phyloP scores from a whole-genome alignment of 1,140 invertebrate species.

The Drosophila kanapiae region DNA sequence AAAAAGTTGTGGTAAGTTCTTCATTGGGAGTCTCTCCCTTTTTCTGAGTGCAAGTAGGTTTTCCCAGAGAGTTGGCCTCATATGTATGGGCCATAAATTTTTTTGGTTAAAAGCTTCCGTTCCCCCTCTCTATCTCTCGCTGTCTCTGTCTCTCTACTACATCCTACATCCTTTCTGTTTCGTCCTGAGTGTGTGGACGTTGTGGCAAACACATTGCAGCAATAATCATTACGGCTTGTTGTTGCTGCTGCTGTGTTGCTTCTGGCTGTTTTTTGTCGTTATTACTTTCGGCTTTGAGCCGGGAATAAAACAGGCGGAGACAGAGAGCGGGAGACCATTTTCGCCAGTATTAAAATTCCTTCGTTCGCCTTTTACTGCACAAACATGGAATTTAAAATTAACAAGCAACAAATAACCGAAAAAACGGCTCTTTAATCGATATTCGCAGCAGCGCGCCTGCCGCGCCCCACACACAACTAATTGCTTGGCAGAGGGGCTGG shows the following conservation, averaged over 20 bases:
- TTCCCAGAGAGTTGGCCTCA: constrained; percentile 34
- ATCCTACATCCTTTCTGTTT: constrained; percentile 4
- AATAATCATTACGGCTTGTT: constrained; percentile 81
- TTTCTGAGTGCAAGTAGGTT: constrained; percentile 29
- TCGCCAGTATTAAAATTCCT: constrained; percentile 75
- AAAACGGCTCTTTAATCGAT: constrained; percentile 60
- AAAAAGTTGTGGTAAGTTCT: constrained; percentile 33
- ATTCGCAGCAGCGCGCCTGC: not conserved
- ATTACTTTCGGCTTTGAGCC: constrained; percentile 70
- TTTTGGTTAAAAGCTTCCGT: constrained; percentile 53
- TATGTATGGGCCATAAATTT: constrained; percentile 78
- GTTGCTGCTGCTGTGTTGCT: constrained; percentile 60
- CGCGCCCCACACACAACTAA: constrained; percentile 51
- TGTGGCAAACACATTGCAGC: constrained; percentile 80
- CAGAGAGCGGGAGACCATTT: constrained; percentile 46
- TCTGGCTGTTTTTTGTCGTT: constrained; percentile 66
- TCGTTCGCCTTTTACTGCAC: constrained; percentile 64
- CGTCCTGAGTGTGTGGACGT: constrained; percentile 52
- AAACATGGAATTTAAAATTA: constrained; percentile 83
- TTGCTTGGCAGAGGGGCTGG: constrained; percentile 25
- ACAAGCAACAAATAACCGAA: constrained; percentile 70
- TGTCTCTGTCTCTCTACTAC: not conserved
- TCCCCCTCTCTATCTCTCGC: not conserved
- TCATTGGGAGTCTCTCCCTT: constrained; percentile 14
- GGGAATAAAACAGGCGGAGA: not conserved